A percentile compares a stretch with the other conserved stretches of the same genome.
phyloP scores from a whole-genome alignment of 1,140 invertebrate species.

The Aphelenchoides avenae region DNA sequence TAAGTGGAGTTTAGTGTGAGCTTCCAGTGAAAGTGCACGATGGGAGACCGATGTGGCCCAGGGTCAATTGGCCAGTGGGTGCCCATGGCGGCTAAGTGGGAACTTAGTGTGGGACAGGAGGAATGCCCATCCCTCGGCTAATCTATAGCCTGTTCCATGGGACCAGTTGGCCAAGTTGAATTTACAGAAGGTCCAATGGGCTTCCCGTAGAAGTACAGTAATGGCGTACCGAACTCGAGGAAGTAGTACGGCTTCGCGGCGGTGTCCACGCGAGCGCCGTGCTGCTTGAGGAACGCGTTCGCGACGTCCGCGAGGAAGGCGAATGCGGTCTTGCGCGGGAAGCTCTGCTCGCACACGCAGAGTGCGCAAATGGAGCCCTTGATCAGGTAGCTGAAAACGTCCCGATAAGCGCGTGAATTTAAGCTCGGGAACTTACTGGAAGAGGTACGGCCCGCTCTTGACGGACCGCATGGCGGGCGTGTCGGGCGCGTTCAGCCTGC shows the following conservation, averaged over 20 bases:
- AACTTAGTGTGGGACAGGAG: no score
- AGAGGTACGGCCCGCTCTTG: slow-evolving; percentile 90
- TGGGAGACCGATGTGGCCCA: no score
- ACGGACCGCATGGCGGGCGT: slow-evolving; percentile 80
- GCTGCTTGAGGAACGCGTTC: slow-evolving; percentile 85
- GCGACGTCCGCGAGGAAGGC: slow-evolving; percentile 94
- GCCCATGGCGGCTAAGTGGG: no score
- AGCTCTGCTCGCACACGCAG: slow-evolving; percentile 86
- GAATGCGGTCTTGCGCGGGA: slow-evolving; percentile 89
- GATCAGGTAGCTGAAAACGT: slow-evolving; percentile 68
- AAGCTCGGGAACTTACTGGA: slow-evolving; percentile 94
- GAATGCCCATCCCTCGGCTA: no score
- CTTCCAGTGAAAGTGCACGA: no score
- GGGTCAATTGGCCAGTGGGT: no score
- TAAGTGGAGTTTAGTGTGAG: no score
- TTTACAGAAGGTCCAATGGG: not conserved
- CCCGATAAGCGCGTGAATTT: no score
- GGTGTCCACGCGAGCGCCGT: slow-evolving; percentile 81
- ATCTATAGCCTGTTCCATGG: no score
- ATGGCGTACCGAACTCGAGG: slow-evolving; percentile 85
- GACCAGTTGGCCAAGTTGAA: slow-evolving; percentile 67
- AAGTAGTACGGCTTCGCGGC: slow-evolving; percentile 92
- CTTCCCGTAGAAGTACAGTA: not conserved
- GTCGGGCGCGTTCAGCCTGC: slow-evolving; percentile 80
- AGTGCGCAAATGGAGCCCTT: slow-evolving; percentile 92